These are phyloP conservation scores for Cephalopterus ornatus DNA, from an alignment of 2,113 vertebrate genomes.

Conservation along the genomic window DNA sequence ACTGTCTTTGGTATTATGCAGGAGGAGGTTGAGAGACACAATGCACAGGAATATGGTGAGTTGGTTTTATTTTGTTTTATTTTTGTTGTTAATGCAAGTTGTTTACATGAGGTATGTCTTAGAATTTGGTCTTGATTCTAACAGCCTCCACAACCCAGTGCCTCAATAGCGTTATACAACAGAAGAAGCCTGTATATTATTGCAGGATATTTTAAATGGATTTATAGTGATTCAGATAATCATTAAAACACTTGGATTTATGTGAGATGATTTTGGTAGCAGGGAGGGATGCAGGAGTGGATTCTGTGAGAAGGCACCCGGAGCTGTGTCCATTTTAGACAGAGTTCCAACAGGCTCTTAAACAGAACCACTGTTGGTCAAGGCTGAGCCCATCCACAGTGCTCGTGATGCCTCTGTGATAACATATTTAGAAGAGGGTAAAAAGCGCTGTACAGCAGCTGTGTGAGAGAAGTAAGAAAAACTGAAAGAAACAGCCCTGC, in stretches of 20 bases:
- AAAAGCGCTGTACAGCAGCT: not conserved
- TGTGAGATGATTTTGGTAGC: not conserved
- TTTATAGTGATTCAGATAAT: not conserved
- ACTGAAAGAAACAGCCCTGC: not conserved
- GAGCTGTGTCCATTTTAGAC: not conserved
- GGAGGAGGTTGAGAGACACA: not conserved
- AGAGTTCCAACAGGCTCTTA: too few relatives aligned
- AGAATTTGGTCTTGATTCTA: not conserved
- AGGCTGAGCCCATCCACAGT: not conserved
- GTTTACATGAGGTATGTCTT: not conserved
- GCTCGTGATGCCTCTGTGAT: accelerated
- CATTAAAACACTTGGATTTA: not conserved
- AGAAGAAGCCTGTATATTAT: not conserved
- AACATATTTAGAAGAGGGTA: not conserved
- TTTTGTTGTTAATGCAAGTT: not conserved
- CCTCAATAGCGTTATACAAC: not conserved
- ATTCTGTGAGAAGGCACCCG: not conserved
- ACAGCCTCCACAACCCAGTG: not conserved
- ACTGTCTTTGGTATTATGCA: not conserved
- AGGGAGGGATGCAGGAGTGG: too few relatives aligned
- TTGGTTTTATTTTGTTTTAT: not conserved
- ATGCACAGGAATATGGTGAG: not conserved
- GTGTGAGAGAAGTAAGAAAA: not conserved
- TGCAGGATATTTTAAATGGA: not conserved
- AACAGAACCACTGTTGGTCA: not conserved